Evolutionary conservation across 2,797 vertebrate genomes (phyloP).

Genomic region (Sebastes minor): DNA sequence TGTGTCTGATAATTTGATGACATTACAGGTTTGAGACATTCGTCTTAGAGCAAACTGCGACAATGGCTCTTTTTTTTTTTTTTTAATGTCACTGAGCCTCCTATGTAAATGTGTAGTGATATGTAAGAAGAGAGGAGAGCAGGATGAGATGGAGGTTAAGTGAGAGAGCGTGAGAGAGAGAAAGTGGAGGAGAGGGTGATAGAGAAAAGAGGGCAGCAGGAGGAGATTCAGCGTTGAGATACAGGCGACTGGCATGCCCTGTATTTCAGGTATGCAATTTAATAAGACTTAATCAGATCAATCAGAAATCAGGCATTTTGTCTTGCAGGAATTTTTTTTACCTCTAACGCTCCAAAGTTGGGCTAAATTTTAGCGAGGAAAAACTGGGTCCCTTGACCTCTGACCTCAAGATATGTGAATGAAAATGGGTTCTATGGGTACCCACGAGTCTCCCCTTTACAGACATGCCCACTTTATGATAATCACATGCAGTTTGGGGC

Average conservation of each 20-base stretch:
- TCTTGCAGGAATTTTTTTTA: background rate
- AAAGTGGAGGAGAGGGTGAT: slow-evolving; percentile 4
- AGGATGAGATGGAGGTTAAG: slow-evolving; percentile 43
- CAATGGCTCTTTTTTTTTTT: slow-evolving; percentile 48
- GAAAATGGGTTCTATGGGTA: too few species aligned
- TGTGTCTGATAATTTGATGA: slow-evolving; percentile 53
- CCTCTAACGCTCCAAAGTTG: too few species aligned
- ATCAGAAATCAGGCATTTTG: background rate
- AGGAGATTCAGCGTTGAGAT: background rate
- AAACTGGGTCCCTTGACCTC: too few species aligned
- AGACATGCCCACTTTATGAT: too few species aligned
- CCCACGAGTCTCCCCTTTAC: too few species aligned
- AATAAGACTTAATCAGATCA: slow-evolving; percentile 9
- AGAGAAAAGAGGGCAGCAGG: slow-evolving; percentile 11
- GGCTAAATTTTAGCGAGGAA: too few species aligned
- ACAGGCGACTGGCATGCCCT: background rate
- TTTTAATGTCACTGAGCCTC: slow-evolving; percentile 8
- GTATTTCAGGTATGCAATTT: slow-evolving; percentile 3
- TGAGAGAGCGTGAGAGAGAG: slow-evolving; percentile 27
- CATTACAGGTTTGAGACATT: slow-evolving; percentile 38
- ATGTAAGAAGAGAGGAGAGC: slow-evolving; percentile 43
- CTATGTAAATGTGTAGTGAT: slow-evolving; percentile 44
- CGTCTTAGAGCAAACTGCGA: slow-evolving; percentile 46
- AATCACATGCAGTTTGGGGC: too few species aligned
- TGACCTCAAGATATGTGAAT: too few species aligned